phyloP scores from a whole-genome alignment of 1,140 invertebrate species.

The Drosophila bipectinata region DNA sequence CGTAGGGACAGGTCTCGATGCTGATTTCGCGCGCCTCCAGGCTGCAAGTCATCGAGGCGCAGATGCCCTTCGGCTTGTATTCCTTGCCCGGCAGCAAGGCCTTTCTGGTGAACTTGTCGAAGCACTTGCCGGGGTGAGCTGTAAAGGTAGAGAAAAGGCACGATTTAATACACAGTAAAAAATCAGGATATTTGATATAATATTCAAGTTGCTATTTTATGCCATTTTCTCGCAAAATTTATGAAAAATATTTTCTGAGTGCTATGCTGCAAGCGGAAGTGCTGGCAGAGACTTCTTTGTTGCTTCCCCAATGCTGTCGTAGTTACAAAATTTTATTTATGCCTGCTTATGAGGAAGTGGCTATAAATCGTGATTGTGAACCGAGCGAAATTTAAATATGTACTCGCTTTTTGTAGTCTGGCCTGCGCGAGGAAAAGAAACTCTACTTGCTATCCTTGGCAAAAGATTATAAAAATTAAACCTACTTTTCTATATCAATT shows the following conservation, averaged over 20 bases:
- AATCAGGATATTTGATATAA: not conserved
- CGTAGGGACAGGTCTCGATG: slow-evolving; percentile 81
- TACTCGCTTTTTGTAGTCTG: slow-evolving; percentile 12
- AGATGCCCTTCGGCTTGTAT: slow-evolving; percentile 83
- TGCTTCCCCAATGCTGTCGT: slow-evolving; percentile 34
- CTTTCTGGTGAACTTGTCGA: slow-evolving; percentile 78
- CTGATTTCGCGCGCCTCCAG: slow-evolving; percentile 74
- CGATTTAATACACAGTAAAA: slow-evolving; percentile 23
- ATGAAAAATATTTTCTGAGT: slow-evolving; percentile 35
- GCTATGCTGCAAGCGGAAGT: slow-evolving; percentile 69
- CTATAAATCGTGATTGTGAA: slow-evolving; percentile 53
- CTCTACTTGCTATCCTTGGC: not conserved
- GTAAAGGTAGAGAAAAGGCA: slow-evolving; percentile 20
- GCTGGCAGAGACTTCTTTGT: slow-evolving; percentile 53
- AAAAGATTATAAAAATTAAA: not conserved
- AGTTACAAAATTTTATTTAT: slow-evolving; percentile 60
- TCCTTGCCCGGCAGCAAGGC: slow-evolving; percentile 80
- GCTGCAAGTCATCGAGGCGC: slow-evolving; percentile 81
- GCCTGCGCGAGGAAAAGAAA: slow-evolving; percentile 20
- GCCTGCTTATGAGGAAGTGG: slow-evolving; percentile 59
- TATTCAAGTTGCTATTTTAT: not conserved
- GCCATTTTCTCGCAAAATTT: not conserved
- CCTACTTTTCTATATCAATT: slow-evolving; percentile 1
- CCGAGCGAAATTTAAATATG: slow-evolving; percentile 30
- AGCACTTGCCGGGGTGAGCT: slow-evolving; percentile 82